Evolutionary conservation across 2,797 vertebrate genomes (phyloP).

Genomic region (Decapterus maruadsi): DNA sequence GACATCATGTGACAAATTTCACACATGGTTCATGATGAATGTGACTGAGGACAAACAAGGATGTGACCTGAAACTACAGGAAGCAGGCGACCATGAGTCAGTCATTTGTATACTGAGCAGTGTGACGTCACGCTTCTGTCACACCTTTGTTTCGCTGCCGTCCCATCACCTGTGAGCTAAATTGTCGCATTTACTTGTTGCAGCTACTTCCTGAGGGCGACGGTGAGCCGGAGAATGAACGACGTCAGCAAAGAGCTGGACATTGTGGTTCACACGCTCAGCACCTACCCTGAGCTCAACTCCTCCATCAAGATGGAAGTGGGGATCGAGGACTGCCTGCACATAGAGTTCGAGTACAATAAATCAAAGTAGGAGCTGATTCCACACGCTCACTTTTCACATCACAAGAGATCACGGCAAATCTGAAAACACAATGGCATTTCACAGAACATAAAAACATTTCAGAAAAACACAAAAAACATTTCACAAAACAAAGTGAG

Average conservation of each 20-base stretch:
- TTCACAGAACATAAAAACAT: too few species aligned
- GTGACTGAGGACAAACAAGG: too few species aligned
- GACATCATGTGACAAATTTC: too few species aligned
- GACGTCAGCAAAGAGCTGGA: conserved; percentile 96
- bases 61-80: too few species aligned
- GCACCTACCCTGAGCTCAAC: conserved; percentile 95
- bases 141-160: background rate
- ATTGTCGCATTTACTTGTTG: background rate
- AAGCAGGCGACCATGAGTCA: too few species aligned
- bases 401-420: too few species aligned
- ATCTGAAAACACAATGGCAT: too few species aligned
- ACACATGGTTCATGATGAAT: too few species aligned
- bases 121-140: too few species aligned
- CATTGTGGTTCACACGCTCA: conserved; percentile 95
- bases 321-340: conserved; percentile 97
- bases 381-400: too few species aligned
- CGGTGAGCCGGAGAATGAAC: conserved; percentile 91
- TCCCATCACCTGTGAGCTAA: background rate
- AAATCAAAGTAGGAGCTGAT: conserved; percentile 92
- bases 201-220: conserved; percentile 96
- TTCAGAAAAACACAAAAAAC: too few species aligned
- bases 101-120: background rate
- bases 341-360: conserved; percentile 99
- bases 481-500: too few species aligned
- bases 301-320: conserved; percentile 99